phyloP scores from a whole-genome alignment of 1,140 invertebrate species.

The Hycleus phaleratus region DNA sequence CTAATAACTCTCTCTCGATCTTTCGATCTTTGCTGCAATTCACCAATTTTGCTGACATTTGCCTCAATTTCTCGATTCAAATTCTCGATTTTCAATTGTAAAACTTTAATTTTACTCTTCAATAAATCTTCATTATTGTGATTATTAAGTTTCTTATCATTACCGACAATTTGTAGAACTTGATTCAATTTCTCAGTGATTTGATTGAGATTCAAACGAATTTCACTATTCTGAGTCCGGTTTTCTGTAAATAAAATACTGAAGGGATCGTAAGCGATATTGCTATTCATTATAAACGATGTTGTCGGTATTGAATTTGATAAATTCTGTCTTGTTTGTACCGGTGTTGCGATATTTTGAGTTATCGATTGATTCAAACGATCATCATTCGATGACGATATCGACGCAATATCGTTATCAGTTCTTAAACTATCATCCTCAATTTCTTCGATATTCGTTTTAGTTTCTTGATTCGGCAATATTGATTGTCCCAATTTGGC shows the following conservation, averaged over 20 bases:
- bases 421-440: neutral
- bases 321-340: neutral
- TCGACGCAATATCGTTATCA: neutral
- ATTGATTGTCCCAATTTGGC: constrained; percentile 34
- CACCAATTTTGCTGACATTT: constrained; percentile 7
- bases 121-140: constrained; percentile 10
- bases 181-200: constrained; percentile 29
- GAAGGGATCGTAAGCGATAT: constrained; percentile 14
- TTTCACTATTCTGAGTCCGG: constrained; percentile 30
- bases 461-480: constrained; percentile 10
- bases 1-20: neutral
- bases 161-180: constrained; percentile 7
- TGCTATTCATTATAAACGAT: too few species aligned
- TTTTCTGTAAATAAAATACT: constrained; percentile 25
- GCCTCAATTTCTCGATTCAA: constrained; percentile 10
- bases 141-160: neutral
- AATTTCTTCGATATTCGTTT: neutral
- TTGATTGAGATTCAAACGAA: constrained; percentile 28
- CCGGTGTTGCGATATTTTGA: neutral
- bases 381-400: neutral
- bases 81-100: constrained; percentile 21
- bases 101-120: constrained; percentile 20
- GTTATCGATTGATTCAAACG: neutral
- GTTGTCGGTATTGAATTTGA: too few species aligned
- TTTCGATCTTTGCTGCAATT: constrained; percentile 5